Percentiles rank a stretch among this genome's conserved stretches.
Evolutionary conservation across 2,888 invertebrate species (phyloP).

Genomic region (Deladenus siricidicola): DNA sequence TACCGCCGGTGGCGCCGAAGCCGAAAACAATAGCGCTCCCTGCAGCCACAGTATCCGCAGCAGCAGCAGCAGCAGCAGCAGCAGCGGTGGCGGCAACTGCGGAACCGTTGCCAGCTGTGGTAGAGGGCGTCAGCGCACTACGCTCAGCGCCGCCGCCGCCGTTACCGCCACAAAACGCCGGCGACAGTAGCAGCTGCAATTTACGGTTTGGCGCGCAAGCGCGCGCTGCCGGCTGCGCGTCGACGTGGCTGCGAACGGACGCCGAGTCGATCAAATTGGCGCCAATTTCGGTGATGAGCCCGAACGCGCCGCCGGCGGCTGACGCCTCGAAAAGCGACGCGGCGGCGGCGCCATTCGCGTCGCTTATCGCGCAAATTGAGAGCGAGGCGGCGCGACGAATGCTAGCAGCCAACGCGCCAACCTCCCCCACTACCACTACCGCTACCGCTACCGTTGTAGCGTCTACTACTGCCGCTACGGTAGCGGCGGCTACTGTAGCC

Average conservation of each 20-base stretch:
- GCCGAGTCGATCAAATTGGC: neutral
- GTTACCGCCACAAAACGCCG: too few relatives aligned
- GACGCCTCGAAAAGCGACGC: too few relatives aligned
- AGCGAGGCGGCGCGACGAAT: neutral
- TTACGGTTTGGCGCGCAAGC: neutral
- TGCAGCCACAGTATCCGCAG: too few relatives aligned
- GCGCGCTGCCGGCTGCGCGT: neutral
- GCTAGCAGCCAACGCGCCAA: too few relatives aligned
- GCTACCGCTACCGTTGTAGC: neutral
- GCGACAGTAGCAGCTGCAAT: too few relatives aligned
- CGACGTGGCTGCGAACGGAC: neutral
- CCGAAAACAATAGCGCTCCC: too few relatives aligned
- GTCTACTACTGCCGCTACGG: neutral
- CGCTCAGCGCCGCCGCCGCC: neutral
- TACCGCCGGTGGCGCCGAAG: too few relatives aligned
- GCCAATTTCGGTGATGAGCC: neutral
- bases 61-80: too few relatives aligned
- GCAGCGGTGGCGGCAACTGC: too few relatives aligned
- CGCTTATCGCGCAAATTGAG: neutral
- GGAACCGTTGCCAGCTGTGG: neutral
- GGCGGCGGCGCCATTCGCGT: too few relatives aligned
- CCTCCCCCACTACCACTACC: too few relatives aligned
- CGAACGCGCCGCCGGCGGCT: neutral
- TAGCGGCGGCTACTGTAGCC: neutral
- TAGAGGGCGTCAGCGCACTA: neutral